Conservation (phyloP, 2,797 vertebrate species). For the Monodelphis domestica region DNA sequence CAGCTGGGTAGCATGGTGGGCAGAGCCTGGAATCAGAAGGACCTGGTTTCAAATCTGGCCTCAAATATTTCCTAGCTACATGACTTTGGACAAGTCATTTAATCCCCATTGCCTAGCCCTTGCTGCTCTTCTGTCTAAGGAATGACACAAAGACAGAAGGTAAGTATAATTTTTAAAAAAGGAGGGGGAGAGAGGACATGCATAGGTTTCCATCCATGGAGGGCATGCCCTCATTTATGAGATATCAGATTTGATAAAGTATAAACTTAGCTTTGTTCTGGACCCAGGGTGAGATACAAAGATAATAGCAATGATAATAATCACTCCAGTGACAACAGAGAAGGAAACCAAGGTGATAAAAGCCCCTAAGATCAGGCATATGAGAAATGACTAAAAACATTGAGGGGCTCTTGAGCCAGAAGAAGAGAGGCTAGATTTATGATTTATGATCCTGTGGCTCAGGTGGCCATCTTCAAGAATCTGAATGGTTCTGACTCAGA, state of each 20-base stretch:
- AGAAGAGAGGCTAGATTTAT: background rate
- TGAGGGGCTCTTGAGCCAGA: background rate
- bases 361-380: background rate
- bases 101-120: no score
- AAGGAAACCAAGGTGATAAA: background rate
- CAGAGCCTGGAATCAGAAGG: no score
- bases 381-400: background rate
- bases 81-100: no score
- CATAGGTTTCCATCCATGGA: background rate
- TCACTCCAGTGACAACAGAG: background rate
- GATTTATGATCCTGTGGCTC: background rate
- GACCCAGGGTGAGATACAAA: background rate
- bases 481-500: background rate
- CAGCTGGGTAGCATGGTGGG: no score
- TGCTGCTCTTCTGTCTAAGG: no score
- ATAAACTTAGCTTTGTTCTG: background rate
- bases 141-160: no score
- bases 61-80: no score
- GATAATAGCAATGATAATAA: background rate
- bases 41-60: no score
- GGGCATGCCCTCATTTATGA: background rate
- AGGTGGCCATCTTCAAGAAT: background rate
- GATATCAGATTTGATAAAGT: background rate
- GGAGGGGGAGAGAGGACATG: background rate
- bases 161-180: no score